These are phyloP conservation scores for Macrosteles quadrilineatus DNA, from an alignment of 1,140 invertebrate species.

Conservation along the genomic window DNA sequence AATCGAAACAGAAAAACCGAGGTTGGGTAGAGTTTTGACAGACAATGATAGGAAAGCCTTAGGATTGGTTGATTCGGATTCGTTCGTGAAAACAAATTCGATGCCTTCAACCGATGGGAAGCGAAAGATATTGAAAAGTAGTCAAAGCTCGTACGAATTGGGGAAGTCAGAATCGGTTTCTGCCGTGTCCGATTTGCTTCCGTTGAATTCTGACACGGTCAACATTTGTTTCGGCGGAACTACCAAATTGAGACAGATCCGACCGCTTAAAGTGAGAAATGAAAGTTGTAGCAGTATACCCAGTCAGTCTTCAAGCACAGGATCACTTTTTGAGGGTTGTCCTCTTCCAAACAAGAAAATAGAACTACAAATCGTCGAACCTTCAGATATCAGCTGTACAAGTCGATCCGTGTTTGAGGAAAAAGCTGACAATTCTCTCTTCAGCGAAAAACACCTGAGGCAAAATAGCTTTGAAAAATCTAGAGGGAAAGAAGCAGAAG, in stretches of 20 bases:
- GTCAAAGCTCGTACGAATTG: conserved; percentile 52
- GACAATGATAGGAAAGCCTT: conserved; percentile 29
- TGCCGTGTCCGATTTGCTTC: conserved; percentile 51
- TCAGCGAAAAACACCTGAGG: conserved; percentile 12
- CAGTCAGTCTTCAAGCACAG: conserved; percentile 25
- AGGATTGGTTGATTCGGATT: conserved; percentile 42
- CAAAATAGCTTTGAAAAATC: conserved; percentile 29
- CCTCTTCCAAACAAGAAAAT: conserved; percentile 26
- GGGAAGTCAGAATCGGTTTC: conserved; percentile 46
- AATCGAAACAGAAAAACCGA: conserved; percentile 15
- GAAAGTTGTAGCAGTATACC: conserved; percentile 24
- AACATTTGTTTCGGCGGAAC: conserved; percentile 66
- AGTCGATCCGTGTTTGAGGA: conserved; percentile 30
- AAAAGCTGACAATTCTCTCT: conserved; percentile 28
- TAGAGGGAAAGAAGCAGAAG: conserved; percentile 35
- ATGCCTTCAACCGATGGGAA: conserved; percentile 55
- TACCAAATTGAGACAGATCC: conserved; percentile 64
- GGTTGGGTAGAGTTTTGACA: conserved; percentile 25
- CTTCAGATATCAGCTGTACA: conserved; percentile 23
- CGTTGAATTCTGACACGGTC: conserved; percentile 62
- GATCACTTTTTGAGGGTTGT: conserved; percentile 1
- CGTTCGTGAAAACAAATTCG: conserved; percentile 49
- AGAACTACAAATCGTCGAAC: conserved; percentile 33
- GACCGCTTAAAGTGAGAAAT: conserved; percentile 42
- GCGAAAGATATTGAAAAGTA: conserved; percentile 55